A percentile compares a stretch with the other conserved stretches of the same genome.
Evolutionary conservation across 2,888 invertebrate genomes (phyloP).

Genomic region (Drosophila trichaetosa): DNA sequence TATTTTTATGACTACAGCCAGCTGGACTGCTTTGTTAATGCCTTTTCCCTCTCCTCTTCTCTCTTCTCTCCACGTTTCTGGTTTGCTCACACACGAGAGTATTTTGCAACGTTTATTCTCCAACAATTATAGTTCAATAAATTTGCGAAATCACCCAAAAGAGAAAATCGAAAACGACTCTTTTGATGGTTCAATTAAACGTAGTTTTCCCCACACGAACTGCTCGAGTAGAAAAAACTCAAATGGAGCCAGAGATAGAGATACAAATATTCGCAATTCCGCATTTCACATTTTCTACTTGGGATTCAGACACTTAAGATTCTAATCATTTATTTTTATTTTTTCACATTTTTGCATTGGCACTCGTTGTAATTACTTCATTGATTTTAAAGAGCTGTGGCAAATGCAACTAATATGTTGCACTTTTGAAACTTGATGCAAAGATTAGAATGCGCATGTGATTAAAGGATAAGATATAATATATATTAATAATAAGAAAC

Average conservation of each 20-base stretch:
- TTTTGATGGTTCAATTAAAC: conserved; percentile 46
- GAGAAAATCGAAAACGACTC: conserved; percentile 37
- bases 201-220: conserved; percentile 17
- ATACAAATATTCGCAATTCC: conserved; percentile 1
- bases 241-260: background rate
- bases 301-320: background rate
- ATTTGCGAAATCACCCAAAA: conserved; percentile 46
- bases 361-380: conserved; percentile 13
- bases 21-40: conserved; percentile 30
- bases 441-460: background rate
- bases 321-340: background rate
- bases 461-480: background rate
- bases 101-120: conserved; percentile 19
- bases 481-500: background rate
- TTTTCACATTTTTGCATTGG: background rate
- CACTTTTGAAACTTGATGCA: background rate
- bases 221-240: conserved; percentile 9
- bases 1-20: conserved; percentile 45
- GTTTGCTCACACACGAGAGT: conserved; percentile 3
- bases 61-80: background rate
- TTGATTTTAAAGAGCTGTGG: conserved; percentile 8
- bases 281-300: conserved; percentile 26
- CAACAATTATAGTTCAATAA: conserved; percentile 61
- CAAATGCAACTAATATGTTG: background rate
- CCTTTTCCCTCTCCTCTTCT: background rate